phyloP scores from a whole-genome alignment of 1,140 invertebrate genomes.

The Stenopsyche tienmushanensis region DNA sequence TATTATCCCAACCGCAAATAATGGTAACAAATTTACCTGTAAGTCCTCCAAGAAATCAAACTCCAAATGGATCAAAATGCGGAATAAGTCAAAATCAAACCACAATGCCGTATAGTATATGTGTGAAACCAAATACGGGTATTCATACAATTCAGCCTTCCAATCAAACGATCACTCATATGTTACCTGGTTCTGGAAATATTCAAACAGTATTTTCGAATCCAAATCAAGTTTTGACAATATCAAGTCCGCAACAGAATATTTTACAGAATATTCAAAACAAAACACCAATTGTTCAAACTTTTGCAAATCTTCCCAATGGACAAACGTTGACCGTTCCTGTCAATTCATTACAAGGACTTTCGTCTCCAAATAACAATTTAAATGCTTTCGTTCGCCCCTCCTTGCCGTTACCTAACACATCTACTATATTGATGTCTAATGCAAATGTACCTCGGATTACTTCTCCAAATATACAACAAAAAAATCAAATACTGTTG shows the following conservation, averaged over 20 bases:
- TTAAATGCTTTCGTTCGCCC: conserved; percentile 35
- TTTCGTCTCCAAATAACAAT: conserved; percentile 46
- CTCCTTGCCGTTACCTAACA: conserved; percentile 29
- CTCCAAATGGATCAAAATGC: conserved; percentile 33
- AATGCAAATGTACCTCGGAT: conserved; percentile 52
- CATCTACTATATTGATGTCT: conserved; percentile 53
- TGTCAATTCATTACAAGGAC: conserved; percentile 54
- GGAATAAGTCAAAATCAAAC: conserved; percentile 28
- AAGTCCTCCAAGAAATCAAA: conserved; percentile 51
- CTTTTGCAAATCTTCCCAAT: conserved; percentile 54
- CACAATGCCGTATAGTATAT: conserved; percentile 52
- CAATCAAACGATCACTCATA: conserved; percentile 50
- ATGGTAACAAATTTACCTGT: conserved; percentile 55
- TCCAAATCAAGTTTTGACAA: conserved; percentile 53
- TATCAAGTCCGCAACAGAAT: conserved; percentile 51
- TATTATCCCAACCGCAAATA: conserved; percentile 54
- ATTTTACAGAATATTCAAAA: conserved; percentile 50
- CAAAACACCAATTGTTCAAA: conserved; percentile 50
- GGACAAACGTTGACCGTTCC: conserved; percentile 52
- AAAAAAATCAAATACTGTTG: conserved; percentile 53
- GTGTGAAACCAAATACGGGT: conserved; percentile 52
- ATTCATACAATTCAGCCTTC: conserved; percentile 51
- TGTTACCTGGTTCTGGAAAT: conserved; percentile 50
- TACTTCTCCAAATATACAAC: conserved; percentile 51
- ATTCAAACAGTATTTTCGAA: conserved; percentile 54